Percentiles rank a stretch among this genome's conserved stretches.
Evolutionary conservation across 2,113 vertebrate genomes (phyloP).

Genomic region (Phrynosoma blainvillii): DNA sequence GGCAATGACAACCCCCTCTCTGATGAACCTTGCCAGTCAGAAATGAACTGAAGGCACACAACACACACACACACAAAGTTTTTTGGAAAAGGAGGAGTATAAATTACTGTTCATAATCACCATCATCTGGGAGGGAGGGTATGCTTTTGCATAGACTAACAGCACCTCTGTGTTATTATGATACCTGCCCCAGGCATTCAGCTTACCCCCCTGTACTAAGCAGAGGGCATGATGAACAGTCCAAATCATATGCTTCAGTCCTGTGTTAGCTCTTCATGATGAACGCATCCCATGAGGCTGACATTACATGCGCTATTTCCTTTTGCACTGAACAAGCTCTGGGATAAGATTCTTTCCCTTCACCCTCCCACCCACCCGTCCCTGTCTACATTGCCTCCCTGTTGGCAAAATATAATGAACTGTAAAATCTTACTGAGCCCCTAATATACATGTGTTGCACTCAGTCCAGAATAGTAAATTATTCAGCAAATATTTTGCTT

Average conservation of each 20-base stretch:
- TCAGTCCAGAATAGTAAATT: slow-evolving; percentile 16
- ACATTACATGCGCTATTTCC: neutral
- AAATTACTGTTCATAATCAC: too few species aligned
- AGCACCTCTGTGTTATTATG: neutral
- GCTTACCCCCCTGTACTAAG: too few species aligned
- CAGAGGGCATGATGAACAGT: neutral
- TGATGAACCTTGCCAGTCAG: too few species aligned
- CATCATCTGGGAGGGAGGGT: too few species aligned
- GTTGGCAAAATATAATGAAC: slow-evolving; percentile 1
- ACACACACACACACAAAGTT: too few species aligned
- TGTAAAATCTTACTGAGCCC: neutral
- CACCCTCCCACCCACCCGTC: too few species aligned
- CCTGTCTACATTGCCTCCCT: neutral
- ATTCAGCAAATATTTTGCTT: slow-evolving; percentile 67
- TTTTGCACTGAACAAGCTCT: neutral
- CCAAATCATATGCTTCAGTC: neutral
- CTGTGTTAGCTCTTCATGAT: neutral
- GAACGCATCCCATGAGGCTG: neutral
- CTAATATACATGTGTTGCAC: slow-evolving; percentile 1
- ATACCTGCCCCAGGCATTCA: neutral
- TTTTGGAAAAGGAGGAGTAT: too few species aligned
- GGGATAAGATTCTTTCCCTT: neutral
- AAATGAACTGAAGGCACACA: too few species aligned
- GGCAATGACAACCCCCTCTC: too few species aligned
- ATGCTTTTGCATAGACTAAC: neutral